Percentiles rank a stretch among this genome's conserved stretches.
These are phyloP conservation scores for Perizoma affinitatum DNA, from an alignment of 2,888 invertebrate species.

Conservation along the genomic window DNA sequence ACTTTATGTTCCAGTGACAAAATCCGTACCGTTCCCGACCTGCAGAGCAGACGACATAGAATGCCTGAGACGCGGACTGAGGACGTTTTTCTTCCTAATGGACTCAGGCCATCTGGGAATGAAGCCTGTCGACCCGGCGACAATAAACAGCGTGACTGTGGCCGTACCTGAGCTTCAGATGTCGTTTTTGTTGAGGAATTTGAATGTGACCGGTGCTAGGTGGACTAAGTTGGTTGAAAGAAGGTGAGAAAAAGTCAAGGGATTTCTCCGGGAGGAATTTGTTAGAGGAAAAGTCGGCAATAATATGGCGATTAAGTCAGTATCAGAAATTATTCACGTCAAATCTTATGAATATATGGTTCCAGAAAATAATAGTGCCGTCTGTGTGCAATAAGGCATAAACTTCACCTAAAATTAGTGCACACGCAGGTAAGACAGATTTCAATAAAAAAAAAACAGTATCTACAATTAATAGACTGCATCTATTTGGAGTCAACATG, in stretches of 20 bases:
- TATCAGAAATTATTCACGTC: too few species aligned
- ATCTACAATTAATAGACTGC: too few species aligned
- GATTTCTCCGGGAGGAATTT: too few species aligned
- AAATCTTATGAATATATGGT: too few species aligned
- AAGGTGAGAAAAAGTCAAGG: constrained; percentile 49
- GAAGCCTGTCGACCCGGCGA: constrained; percentile 65
- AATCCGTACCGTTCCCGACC: constrained; percentile 69
- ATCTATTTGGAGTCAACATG: too few species aligned
- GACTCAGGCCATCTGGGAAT: constrained; percentile 67
- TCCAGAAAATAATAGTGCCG: too few species aligned
- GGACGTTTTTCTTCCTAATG: constrained; percentile 77
- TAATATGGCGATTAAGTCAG: too few species aligned
- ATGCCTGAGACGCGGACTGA: constrained; percentile 68
- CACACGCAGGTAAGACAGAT: too few species aligned
- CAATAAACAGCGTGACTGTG: constrained; percentile 67
- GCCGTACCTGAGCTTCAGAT: constrained; percentile 65
- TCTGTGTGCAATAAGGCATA: too few species aligned
- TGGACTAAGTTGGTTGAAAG: constrained; percentile 70
- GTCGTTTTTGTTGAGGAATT: constrained; percentile 65
- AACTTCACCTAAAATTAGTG: too few species aligned
- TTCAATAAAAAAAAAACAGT: too few species aligned
- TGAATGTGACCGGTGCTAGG: constrained; percentile 72
- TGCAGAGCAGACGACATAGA: constrained; percentile 68
- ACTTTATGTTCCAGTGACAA: constrained; percentile 41
- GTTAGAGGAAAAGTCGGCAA: too few species aligned